Conservation (phyloP, 2,888 invertebrate genomes). For the Pherbina coryleti region DNA sequence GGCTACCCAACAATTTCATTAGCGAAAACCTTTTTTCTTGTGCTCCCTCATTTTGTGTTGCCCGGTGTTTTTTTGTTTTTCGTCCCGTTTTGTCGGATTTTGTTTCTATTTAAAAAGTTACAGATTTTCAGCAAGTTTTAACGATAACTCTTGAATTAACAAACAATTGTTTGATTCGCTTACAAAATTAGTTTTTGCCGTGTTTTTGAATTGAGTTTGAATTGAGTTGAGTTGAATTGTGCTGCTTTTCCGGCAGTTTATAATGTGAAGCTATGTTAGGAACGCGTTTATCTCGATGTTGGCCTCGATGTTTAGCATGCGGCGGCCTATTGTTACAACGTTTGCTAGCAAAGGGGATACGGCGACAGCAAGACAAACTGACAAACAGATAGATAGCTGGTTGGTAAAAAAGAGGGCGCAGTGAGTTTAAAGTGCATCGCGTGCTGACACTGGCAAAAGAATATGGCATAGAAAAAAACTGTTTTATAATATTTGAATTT, state of each 20-base stretch:
- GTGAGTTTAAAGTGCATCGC: conserved; percentile 15
- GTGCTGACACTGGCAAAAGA: conserved; percentile 38
- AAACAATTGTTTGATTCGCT: conserved; percentile 28
- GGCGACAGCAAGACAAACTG: background rate
- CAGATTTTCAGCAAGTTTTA: background rate
- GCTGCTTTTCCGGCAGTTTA: background rate
- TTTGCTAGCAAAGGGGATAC: conserved; percentile 3
- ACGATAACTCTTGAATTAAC: conserved; percentile 29
- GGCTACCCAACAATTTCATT: conserved; percentile 13
- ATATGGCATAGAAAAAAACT: background rate
- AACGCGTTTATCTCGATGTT: conserved; percentile 19
- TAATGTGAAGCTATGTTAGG: background rate
- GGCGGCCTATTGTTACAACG: conserved; percentile 1
- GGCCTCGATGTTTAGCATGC: conserved; percentile 5
- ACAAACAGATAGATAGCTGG: background rate
- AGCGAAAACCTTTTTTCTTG: conserved; percentile 7
- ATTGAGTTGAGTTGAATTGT: background rate
- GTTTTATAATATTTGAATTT: conserved; percentile 11
- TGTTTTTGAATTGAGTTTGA: background rate
- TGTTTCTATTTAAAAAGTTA: background rate
- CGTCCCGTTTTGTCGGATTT: background rate
- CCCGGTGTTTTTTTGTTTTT: background rate
- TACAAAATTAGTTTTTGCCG: background rate
- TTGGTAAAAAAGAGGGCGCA: background rate
- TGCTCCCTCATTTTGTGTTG: background rate